A percentile compares a stretch with the other conserved stretches of the same genome.
Evolutionary conservation across 2,888 invertebrate genomes (phyloP).

Genomic region (Morinoia aosen): DNA sequence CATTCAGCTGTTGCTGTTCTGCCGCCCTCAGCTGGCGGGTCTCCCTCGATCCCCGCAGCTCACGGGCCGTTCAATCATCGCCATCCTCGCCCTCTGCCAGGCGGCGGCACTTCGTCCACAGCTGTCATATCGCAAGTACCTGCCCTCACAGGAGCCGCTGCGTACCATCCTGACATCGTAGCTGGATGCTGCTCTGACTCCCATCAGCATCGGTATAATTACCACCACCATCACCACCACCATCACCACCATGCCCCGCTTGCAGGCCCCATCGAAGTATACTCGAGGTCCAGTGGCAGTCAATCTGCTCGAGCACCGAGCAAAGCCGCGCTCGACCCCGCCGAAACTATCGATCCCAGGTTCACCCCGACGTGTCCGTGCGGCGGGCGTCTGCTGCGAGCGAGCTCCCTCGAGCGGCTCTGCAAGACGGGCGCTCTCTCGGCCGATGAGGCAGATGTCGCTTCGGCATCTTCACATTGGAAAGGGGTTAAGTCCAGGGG

Average conservation of each 20-base stretch:
- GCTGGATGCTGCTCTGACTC: conserved; percentile 59
- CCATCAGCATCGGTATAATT: conserved; percentile 61
- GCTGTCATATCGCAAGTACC: conserved; percentile 58
- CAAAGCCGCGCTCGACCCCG: conserved; percentile 57
- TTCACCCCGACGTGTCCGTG: conserved; percentile 66
- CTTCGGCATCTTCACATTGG: neutral
- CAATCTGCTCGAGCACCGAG: conserved; percentile 34
- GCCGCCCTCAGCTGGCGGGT: neutral
- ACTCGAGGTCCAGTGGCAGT: conserved; percentile 38
- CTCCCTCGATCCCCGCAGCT: neutral
- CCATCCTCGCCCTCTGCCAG: conserved; percentile 41
- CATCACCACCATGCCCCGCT: conserved; percentile 59
- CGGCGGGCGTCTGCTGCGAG: conserved; percentile 62
- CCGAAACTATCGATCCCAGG: conserved; percentile 65
- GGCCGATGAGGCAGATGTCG: neutral
- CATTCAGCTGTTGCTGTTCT: conserved; percentile 10
- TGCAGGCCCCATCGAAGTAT: conserved; percentile 26
- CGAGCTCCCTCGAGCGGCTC: conserved; percentile 61
- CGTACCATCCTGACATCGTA: conserved; percentile 66
- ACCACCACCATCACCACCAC: conserved; percentile 61
- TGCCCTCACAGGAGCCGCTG: conserved; percentile 62
- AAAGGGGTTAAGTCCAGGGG: conserved; percentile 60
- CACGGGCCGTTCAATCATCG: conserved; percentile 6
- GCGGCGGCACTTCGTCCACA: conserved; percentile 57
- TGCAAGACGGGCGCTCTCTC: conserved; percentile 46